Percentiles rank a stretch among this genome's conserved stretches.
These are phyloP conservation scores for Daktulosphaira vitifoliae DNA, from an alignment of 1,140 invertebrate species.

Conservation along the genomic window DNA sequence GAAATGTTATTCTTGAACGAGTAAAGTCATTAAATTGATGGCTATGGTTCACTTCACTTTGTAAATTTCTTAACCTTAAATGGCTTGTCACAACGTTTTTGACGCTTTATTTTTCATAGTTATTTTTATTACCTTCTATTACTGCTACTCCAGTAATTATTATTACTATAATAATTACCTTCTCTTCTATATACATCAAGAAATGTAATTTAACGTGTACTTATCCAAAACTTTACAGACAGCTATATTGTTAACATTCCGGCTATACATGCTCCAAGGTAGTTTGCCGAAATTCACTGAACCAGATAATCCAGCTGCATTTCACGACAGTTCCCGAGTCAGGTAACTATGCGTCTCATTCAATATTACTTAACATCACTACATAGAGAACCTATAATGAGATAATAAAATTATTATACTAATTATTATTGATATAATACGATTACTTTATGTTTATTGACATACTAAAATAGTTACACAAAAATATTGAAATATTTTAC, in stretches of 20 bases:
- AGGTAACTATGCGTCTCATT: constrained; percentile 52
- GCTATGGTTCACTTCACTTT: no score
- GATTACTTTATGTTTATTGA: no score
- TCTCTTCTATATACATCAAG: not conserved
- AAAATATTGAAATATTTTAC: no score
- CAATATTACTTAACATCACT: no score
- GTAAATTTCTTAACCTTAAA: not conserved
- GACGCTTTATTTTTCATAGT: no score
- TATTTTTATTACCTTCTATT: no score
- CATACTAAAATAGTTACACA: no score
- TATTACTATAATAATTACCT: not conserved
- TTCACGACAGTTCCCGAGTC: constrained; percentile 59
- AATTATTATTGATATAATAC: no score
- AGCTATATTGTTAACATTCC: constrained; percentile 51
- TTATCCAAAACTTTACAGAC: constrained; percentile 44
- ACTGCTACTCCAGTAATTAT: not conserved
- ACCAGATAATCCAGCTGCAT: constrained; percentile 78
- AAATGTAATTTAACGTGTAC: constrained; percentile 31
- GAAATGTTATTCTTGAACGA: no score
- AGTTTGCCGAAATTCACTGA: constrained; percentile 68
- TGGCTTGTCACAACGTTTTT: not conserved
- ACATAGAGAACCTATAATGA: no score
- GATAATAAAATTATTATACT: no score
- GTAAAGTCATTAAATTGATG: no score
- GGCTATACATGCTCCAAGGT: constrained; percentile 64